Conservation (phyloP, 92 coral and sea anemone species). For the Zoanthus sansibaricus region DNA sequence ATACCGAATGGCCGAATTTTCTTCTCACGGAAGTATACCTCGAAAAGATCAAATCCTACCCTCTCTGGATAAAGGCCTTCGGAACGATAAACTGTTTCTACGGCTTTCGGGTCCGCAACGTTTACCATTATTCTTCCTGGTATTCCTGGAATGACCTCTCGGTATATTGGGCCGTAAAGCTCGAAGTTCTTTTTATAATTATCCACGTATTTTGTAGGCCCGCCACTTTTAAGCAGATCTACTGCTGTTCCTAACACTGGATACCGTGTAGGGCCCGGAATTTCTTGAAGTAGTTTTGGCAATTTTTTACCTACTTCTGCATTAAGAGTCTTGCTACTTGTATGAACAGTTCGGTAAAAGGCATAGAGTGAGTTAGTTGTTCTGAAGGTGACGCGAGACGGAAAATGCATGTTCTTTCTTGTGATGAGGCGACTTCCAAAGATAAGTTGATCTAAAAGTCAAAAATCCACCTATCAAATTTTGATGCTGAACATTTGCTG, state of each 20-base stretch:
- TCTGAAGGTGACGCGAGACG: not conserved
- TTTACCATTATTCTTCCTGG: constrained; percentile 48
- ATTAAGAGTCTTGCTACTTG: not conserved
- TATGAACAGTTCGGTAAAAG: not conserved
- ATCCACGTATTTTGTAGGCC: constrained; percentile 8
- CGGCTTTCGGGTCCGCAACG: constrained; percentile 46
- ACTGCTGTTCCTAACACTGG: constrained; percentile 42
- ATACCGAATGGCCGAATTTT: constrained; percentile 27
- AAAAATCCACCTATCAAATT: not conserved
- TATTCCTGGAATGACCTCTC: constrained; percentile 42
- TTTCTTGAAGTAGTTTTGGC: constrained; percentile 37
- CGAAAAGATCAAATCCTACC: constrained; percentile 46
- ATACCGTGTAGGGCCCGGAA: constrained; percentile 47
- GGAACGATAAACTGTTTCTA: constrained; percentile 42
- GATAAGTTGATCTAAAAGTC: constrained; percentile 8
- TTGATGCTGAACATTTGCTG: no score
- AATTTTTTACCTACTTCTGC: not conserved
- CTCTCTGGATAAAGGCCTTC: constrained; percentile 41
- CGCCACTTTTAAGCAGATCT: constrained; percentile 41
- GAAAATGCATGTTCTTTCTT: not conserved
- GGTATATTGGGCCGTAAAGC: constrained; percentile 48
- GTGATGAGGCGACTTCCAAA: not conserved
- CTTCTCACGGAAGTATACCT: constrained; percentile 29
- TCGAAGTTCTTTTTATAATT: constrained; percentile 21
- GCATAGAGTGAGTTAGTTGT: not conserved